phyloP scores from a whole-genome alignment of 2,797 vertebrate species.

The Pipistrellus nathusii region DNA sequence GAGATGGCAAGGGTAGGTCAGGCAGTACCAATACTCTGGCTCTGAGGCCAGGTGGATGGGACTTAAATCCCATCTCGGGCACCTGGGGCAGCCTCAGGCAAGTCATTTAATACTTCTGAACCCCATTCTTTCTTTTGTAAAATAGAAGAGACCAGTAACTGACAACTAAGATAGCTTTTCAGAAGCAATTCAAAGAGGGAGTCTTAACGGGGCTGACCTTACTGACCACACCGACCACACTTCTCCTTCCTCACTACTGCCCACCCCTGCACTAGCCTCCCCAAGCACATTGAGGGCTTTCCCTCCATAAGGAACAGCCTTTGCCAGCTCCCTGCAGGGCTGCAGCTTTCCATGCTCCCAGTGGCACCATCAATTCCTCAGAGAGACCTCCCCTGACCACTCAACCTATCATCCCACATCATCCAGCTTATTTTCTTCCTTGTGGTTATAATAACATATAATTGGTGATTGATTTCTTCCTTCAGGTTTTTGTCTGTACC shows the following conservation, averaged over 20 bases:
- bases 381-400: not conserved
- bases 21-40: not conserved
- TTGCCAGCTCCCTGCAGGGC: not conserved
- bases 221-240: not conserved
- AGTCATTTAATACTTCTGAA: not conserved
- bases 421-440: not conserved
- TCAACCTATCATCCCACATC: not conserved
- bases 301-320: not conserved
- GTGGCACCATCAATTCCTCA: not conserved
- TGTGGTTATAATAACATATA: not conserved
- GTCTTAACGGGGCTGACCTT: not conserved
- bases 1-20: accelerated
- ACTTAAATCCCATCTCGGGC: not conserved
- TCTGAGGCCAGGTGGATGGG: not conserved
- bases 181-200: not conserved
- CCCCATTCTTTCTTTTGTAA: not conserved
- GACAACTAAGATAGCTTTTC: not conserved
- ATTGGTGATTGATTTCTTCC: not conserved
- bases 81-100: no score
- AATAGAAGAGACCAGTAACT: not conserved
- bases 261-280: not conserved
- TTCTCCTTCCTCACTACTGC: not conserved
- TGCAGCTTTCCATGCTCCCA: not conserved
- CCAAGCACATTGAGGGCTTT: no score
- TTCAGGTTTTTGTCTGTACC: not conserved